These are phyloP conservation scores for Phacellophora camtschatica DNA, from an alignment of 30 jellyfish, hydroid and myxozoan genomes.

Conservation along the genomic window DNA sequence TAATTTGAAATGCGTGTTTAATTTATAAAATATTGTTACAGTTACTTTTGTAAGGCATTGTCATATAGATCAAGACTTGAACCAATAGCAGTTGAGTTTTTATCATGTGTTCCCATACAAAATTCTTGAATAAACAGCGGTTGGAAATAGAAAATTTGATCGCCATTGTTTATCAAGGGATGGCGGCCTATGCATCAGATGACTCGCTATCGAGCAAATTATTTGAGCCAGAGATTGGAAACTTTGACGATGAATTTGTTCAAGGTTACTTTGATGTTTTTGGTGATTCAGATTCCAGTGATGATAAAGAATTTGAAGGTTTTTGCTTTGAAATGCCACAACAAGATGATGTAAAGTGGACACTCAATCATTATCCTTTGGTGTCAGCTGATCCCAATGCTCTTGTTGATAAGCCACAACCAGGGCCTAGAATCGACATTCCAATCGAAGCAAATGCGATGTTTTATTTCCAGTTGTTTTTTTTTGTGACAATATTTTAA, in stretches of 20 bases:
- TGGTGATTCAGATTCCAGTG: slow-evolving; percentile 8
- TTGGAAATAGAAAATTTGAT: not conserved
- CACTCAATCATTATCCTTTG: not conserved
- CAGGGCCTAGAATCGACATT: slow-evolving; percentile 5
- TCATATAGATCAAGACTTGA: not conserved
- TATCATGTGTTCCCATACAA: not conserved
- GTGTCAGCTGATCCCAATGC: slow-evolving; percentile 26
- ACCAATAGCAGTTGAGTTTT: slow-evolving; percentile 4
- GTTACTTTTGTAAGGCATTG: not conserved
- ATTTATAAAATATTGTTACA: not conserved
- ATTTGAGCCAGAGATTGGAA: not conserved
- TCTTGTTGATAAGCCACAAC: not conserved
- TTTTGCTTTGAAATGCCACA: slow-evolving; percentile 5
- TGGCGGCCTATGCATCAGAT: slow-evolving; percentile 12
- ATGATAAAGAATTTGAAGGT: not conserved
- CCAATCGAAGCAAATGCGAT: not conserved
- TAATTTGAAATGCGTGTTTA: not conserved
- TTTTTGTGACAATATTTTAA: too few species aligned
- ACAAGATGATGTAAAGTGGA: slow-evolving; percentile 7
- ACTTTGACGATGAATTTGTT: slow-evolving; percentile 1
- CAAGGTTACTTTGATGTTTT: not conserved
- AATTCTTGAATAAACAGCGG: not conserved
- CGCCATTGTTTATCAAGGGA: not conserved
- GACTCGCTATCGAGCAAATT: slow-evolving; percentile 3
- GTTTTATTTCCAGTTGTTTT: slow-evolving; percentile 2